Evolutionary conservation across 1,140 invertebrate genomes (phyloP).

Genomic region (Euglossa dilemma): DNA sequence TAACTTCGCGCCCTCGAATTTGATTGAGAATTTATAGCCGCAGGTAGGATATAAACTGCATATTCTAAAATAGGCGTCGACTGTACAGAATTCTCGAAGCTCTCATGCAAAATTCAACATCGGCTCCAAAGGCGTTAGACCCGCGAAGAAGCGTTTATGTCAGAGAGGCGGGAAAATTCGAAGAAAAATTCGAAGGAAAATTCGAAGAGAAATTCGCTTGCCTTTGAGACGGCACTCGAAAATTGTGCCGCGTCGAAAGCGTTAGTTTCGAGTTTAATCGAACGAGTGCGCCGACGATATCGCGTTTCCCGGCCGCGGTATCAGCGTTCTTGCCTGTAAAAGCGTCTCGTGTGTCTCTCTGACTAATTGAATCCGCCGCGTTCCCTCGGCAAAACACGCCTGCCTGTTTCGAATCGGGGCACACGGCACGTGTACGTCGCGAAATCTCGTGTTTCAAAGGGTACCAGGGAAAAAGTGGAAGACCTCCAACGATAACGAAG

Average conservation of each 20-base stretch:
- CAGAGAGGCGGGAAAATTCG: neutral
- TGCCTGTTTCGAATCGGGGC: neutral
- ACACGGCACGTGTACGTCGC: neutral
- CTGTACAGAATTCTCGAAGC: neutral
- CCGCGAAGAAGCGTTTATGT: neutral
- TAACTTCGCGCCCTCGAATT: too few relatives aligned
- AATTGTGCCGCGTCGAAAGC: constrained; percentile 6
- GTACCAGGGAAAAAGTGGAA: neutral
- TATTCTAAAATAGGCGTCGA: too few relatives aligned
- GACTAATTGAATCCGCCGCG: constrained; percentile 33
- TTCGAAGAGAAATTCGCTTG: neutral
- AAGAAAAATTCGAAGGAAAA: too few relatives aligned
- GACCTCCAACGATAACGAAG: neutral
- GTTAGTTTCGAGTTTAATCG: constrained; percentile 29
- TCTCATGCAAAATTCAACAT: neutral
- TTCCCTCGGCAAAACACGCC: constrained; percentile 1
- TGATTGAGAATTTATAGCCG: too few relatives aligned
- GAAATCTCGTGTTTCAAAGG: neutral
- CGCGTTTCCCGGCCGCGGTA: neutral
- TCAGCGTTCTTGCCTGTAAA: constrained; percentile 14
- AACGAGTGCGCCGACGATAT: neutral
- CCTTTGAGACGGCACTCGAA: neutral
- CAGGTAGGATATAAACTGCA: too few relatives aligned
- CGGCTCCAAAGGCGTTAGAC: neutral
- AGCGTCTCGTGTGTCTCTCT: constrained; percentile 27